These are phyloP conservation scores for Scaptomyza graminum DNA, from an alignment of 1,140 invertebrate genomes.

Conservation along the genomic window DNA sequence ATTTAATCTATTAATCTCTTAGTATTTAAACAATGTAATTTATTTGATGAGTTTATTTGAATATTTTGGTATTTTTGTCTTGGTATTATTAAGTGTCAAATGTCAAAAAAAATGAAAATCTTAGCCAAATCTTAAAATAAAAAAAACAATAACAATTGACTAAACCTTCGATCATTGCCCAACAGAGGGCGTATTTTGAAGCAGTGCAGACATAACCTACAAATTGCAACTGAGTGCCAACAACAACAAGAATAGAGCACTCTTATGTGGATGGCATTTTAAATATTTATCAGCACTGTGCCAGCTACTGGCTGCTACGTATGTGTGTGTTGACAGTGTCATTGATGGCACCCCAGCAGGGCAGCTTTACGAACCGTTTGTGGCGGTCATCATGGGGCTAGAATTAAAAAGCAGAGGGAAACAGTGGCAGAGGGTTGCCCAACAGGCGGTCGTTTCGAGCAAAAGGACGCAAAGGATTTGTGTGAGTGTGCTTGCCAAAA, in stretches of 20 bases:
- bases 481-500: slow-evolving; percentile 14
- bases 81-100: slow-evolving; percentile 32
- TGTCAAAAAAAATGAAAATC: slow-evolving; percentile 37
- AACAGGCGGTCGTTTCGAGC: background rate
- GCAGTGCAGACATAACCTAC: background rate
- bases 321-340: slow-evolving; percentile 44
- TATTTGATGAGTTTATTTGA: slow-evolving; percentile 3
- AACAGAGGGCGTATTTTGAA: slow-evolving; percentile 29
- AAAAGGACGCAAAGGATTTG: background rate
- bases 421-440: background rate
- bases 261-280: slow-evolving; percentile 49
- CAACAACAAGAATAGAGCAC: background rate
- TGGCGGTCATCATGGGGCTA: slow-evolving; percentile 44
- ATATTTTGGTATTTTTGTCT: slow-evolving; percentile 14
- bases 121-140: background rate
- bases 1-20: slow-evolving; percentile 1
- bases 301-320: background rate
- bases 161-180: slow-evolving; percentile 38
- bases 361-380: slow-evolving; percentile 5
- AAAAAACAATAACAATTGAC: slow-evolving; percentile 34
- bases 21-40: background rate
- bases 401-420: background rate
- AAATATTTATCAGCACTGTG: slow-evolving; percentile 67
- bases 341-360: slow-evolving; percentile 27
- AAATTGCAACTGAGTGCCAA: background rate